phyloP scores from a whole-genome alignment of 2,888 invertebrate species.

The Apodemia hepburni region DNA sequence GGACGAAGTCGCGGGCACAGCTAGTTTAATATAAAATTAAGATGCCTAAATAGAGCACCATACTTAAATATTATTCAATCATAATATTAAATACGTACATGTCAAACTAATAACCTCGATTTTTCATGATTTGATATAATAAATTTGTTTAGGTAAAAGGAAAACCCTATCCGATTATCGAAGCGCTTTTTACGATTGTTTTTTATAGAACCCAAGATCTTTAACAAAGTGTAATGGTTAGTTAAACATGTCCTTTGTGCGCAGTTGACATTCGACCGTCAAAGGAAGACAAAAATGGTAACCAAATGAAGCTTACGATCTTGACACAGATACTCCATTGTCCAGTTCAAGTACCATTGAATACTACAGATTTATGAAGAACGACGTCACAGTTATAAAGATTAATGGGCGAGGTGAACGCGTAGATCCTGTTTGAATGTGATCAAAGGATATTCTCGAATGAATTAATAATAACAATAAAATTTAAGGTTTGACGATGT shows the following conservation, averaged over 20 bases:
- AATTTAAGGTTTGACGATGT: no score
- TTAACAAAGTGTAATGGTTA: not conserved
- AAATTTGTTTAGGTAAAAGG: no score
- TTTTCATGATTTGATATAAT: no score
- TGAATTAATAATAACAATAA: not conserved
- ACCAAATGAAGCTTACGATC: slow-evolving; percentile 41
- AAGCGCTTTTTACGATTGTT: not conserved
- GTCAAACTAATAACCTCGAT: no score
- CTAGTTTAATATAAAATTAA: no score
- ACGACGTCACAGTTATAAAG: slow-evolving; percentile 8
- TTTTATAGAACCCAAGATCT: not conserved
- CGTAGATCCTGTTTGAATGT: slow-evolving; percentile 6
- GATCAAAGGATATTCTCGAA: slow-evolving; percentile 2
- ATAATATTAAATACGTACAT: no score
- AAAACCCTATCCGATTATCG: no score
- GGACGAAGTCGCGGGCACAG: no score
- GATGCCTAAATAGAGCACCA: no score
- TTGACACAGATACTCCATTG: slow-evolving; percentile 46
- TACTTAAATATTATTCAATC: no score
- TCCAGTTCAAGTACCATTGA: slow-evolving; percentile 3
- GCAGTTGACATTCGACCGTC: slow-evolving; percentile 42
- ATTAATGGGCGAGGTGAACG: slow-evolving; percentile 4
- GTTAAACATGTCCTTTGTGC: slow-evolving; percentile 21
- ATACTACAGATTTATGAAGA: slow-evolving; percentile 6
- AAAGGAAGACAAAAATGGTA: slow-evolving; percentile 46